These are phyloP conservation scores for Ecliptopera silaceata DNA, from an alignment of 2,888 invertebrate species.

Conservation along the genomic window DNA sequence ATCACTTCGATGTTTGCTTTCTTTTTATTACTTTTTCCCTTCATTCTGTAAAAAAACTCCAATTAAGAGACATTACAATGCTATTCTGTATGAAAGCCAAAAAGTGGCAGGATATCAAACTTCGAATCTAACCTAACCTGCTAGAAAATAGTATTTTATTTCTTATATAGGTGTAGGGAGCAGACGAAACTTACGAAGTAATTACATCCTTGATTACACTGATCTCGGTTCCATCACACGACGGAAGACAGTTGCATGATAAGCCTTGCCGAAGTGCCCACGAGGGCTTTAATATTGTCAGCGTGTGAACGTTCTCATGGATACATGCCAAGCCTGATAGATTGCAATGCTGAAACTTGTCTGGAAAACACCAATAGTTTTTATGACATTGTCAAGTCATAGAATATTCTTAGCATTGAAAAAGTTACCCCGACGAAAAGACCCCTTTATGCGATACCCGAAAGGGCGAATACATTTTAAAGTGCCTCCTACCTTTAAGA, in stretches of 20 bases:
- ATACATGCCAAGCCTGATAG: slow-evolving; percentile 86
- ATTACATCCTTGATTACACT: slow-evolving; percentile 83
- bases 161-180: no score
- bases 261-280: slow-evolving; percentile 86
- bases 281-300: slow-evolving; percentile 85
- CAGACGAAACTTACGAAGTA: slow-evolving; percentile 48
- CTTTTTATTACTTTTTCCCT: slow-evolving; percentile 63
- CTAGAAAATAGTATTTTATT: no score
- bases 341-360: slow-evolving; percentile 80
- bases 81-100: no score
- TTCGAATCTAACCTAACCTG: no score
- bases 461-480: no score
- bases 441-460: no score
- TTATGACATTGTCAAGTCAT: no score
- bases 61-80: neutral
- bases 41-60: slow-evolving; percentile 36
- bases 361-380: slow-evolving; percentile 57
- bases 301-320: slow-evolving; percentile 81
- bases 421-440: no score
- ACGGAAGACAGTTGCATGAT: slow-evolving; percentile 86
- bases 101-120: no score
- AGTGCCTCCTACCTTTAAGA: no score
- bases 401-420: no score
- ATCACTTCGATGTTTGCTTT: slow-evolving; percentile 75
- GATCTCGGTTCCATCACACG: slow-evolving; percentile 88